A percentile compares a stretch with the other conserved stretches of the same genome.
phyloP scores from a whole-genome alignment of 2,797 vertebrate genomes.

The Lacerta agilis region DNA sequence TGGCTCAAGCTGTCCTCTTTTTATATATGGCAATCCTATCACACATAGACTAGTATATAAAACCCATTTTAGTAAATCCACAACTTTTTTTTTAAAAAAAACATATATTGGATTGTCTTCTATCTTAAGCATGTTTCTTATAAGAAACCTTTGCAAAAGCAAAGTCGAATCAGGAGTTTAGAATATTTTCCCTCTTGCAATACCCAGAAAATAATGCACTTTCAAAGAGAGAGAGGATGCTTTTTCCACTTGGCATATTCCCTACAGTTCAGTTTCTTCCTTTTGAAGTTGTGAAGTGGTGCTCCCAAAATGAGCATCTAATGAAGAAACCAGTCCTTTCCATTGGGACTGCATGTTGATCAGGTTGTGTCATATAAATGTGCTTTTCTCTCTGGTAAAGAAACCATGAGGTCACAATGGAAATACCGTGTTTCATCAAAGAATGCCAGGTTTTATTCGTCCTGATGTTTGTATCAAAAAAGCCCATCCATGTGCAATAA shows the following conservation, averaged over 20 bases:
- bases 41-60: background rate
- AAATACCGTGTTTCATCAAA: constrained; percentile 84
- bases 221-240: background rate
- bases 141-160: background rate
- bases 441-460: constrained; percentile 82
- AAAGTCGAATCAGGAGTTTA: background rate
- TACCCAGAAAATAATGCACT: background rate
- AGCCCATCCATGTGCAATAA: constrained; percentile 54
- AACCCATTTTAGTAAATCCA: background rate
- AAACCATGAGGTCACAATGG: constrained; percentile 85
- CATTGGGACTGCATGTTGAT: constrained; percentile 54
- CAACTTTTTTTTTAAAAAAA: background rate
- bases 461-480: constrained; percentile 68
- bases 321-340: constrained; percentile 70
- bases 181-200: background rate
- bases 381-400: constrained; percentile 51
- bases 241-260: constrained; percentile 29
- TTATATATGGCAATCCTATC: too few species aligned
- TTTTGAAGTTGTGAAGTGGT: constrained; percentile 44
- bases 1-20: too few species aligned
- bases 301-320: constrained; percentile 54
- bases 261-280: constrained; percentile 22
- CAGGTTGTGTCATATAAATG: constrained; percentile 63
- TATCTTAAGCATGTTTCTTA: background rate
- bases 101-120: background rate